Evolutionary conservation across 1,140 invertebrate species (phyloP).

Genomic region (Bombus ignitus): DNA sequence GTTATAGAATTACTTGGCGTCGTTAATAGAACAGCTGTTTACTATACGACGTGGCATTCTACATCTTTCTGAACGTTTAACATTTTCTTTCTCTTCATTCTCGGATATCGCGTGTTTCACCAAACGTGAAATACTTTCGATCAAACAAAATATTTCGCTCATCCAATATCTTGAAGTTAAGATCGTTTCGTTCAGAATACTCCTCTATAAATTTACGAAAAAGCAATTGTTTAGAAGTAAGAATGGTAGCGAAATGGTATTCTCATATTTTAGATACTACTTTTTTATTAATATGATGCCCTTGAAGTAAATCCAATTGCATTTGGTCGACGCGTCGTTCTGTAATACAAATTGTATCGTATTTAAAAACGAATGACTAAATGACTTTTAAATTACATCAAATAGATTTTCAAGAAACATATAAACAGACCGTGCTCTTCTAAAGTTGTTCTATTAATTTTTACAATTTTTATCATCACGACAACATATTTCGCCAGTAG

Average conservation of each 20-base stretch:
- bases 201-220: background rate
- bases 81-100: conserved; percentile 37
- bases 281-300: background rate
- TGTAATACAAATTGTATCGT: background rate
- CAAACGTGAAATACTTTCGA: background rate
- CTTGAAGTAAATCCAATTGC: background rate
- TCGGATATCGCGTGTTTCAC: background rate
- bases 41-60: background rate
- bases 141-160: background rate
- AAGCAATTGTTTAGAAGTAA: background rate
- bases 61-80: background rate
- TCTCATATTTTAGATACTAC: background rate
- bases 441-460: conserved; percentile 20
- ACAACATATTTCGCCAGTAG: background rate
- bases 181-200: background rate
- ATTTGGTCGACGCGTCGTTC: background rate
- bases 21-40: background rate
- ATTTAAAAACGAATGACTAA: background rate
- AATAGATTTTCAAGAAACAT: background rate
- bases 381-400: background rate
- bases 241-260: background rate
- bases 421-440: conserved; percentile 36
- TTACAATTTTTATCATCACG: conserved; percentile 16
- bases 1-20: conserved; percentile 13
- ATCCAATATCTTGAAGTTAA: background rate